Evolutionary conservation across 2,113 vertebrate species (phyloP), one percentile per base, ranked within the genome.

Genomic region (Sarotherodon lohbergeri): DNA sequence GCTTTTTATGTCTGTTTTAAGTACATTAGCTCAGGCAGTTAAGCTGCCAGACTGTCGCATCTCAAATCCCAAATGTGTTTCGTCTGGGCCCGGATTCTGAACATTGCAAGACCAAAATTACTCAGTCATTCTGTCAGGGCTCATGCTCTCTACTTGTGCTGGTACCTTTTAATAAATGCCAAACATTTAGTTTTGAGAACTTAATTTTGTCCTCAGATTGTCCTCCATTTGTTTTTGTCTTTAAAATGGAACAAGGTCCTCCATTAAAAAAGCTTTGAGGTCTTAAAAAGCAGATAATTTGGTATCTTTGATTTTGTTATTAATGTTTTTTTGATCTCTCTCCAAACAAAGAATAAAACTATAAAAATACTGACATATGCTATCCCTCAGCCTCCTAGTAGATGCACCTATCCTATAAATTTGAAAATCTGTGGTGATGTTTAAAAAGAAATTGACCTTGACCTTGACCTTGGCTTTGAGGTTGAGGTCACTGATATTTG

Each of bases 1-100:
- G 50, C 54, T 71, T 61, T 81, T 76, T 63, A 52, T 17, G 63
- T 1, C 39, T 27, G 0, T 17, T 27, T 84, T 22, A 50, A 73
- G 32, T 10, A 16, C 19, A 79, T 7, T n/a, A 66, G 66, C n/a
- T 36, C 55, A 90, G 73, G 57, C 73, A 71, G 83, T 22, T 66
- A 56, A 59, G 36, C 83, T 83, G 80, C 52, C 61, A 55, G 43
- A 73, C 85, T 57, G 80, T 27, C 34, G 17, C 54, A 79, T 36
- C 50, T 52, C 32, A 80, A 80, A 56, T 57, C 32, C 34, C n/a
- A 27, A 0, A 14, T 24, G 7, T 19, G 61, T 39, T 83, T 59
- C 1, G 29, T 54, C 82, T 50, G 46, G 29, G 84, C 46, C 61
- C 7, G 41, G 24, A 71, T 39, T 68, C 10, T 8, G 17, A n/a